Conservation (phyloP, 2,113 vertebrate genomes). For the Cranoglanis bouderius region DNA sequence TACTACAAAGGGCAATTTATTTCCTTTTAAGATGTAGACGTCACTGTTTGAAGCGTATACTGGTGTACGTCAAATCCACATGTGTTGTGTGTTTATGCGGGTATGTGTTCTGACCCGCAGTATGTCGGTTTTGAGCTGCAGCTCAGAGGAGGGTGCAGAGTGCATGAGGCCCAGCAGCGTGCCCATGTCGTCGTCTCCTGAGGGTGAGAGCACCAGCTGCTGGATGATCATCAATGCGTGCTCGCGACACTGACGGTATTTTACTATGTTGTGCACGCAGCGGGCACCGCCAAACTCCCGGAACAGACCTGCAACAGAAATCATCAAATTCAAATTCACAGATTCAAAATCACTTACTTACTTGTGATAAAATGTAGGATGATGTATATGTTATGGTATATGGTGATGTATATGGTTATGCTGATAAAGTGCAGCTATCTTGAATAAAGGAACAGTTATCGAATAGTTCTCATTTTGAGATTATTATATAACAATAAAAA, state of each 20-base stretch:
- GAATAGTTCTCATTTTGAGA: not conserved
- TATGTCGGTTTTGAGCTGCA: constrained; percentile 95
- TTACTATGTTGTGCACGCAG: constrained; percentile 97
- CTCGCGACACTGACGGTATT: constrained; percentile 92
- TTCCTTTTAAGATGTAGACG: not conserved
- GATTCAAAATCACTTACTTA: no score
- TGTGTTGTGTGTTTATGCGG: not conserved
- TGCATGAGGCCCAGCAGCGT: constrained; percentile 97
- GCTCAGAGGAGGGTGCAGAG: constrained; percentile 86
- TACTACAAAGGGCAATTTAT: not conserved
- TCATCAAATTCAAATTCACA: not conserved
- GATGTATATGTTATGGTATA: not conserved
- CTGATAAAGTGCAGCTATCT: not conserved
- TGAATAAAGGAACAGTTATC: not conserved
- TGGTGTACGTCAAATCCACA: not conserved
- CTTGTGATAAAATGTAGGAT: not conserved
- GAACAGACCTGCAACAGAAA: constrained; percentile 81
- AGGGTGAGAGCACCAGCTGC: constrained; percentile 92
- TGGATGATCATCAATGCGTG: constrained; percentile 96
- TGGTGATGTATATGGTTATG: not conserved
- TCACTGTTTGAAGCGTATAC: constrained; percentile 1
- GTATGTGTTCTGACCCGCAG: constrained; percentile 76
- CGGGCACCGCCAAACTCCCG: constrained; percentile 94
- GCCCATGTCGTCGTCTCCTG: constrained; percentile 98
- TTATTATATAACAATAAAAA: not conserved